phyloP scores from a whole-genome alignment of 92 coral and sea anemone species.

The Muricea muricata region DNA sequence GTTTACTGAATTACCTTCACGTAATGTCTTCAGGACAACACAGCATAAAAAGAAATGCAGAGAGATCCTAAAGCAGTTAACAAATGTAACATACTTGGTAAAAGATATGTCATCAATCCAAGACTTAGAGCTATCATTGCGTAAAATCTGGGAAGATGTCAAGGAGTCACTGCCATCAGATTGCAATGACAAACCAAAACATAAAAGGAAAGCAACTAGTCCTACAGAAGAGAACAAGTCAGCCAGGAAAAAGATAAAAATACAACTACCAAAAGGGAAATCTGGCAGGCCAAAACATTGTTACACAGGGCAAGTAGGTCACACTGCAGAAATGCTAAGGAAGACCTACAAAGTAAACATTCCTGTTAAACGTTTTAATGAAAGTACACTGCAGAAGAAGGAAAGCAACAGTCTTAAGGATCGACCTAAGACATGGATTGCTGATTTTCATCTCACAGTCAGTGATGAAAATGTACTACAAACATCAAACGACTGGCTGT shows the following conservation, averaged over 20 bases:
- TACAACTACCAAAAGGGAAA: too few species aligned
- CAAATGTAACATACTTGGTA: background rate
- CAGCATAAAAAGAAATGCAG: slow-evolving; percentile 2
- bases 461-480: background rate
- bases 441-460: slow-evolving; percentile 1
- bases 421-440: slow-evolving; percentile 3
- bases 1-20: background rate
- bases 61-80: slow-evolving; percentile 2
- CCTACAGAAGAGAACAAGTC: background rate
- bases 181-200: slow-evolving; percentile 5
- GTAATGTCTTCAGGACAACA: background rate
- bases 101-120: background rate
- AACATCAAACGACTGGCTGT: slow-evolving; percentile 1
- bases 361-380: background rate
- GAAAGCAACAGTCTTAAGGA: background rate
- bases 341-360: slow-evolving; percentile 11
- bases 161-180: slow-evolving; percentile 1
- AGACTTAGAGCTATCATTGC: background rate
- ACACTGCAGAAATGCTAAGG: background rate
- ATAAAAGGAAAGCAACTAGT: background rate
- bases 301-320: slow-evolving; percentile 5
- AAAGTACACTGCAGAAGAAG: background rate
- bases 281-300: slow-evolving; percentile 11
- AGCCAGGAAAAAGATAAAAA: background rate
- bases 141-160: slow-evolving; percentile 5